phyloP scores from a whole-genome alignment of 2,113 vertebrate genomes.

The Anser cygnoides region DNA sequence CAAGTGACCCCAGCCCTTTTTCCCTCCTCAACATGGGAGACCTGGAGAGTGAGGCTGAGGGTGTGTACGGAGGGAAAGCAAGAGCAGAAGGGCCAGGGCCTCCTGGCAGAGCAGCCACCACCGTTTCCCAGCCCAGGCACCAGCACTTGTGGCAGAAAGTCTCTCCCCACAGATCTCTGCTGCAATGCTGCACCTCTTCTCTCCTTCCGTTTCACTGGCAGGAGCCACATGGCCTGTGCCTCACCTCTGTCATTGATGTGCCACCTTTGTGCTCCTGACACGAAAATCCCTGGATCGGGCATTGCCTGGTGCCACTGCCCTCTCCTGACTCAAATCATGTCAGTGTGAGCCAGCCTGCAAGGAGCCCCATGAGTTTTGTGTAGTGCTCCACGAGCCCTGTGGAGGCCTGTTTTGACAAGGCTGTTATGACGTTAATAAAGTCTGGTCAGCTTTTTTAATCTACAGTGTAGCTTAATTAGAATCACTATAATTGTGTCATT shows the following conservation, averaged over 20 bases:
- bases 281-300: fast-evolving
- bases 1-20: neutral
- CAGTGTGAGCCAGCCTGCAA: neutral
- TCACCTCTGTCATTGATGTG: neutral
- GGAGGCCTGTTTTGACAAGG: neutral
- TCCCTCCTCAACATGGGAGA: neutral
- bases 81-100: neutral
- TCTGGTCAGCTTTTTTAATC: neutral
- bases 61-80: neutral
- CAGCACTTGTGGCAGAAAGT: neutral
- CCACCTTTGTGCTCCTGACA: neutral
- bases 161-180: neutral
- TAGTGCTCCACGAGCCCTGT: neutral
- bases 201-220: neutral
- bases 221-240: fast-evolving
- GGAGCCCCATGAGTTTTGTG: neutral
- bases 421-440: neutral
- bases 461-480: neutral
- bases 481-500: neutral
- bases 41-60: neutral
- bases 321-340: fast-evolving
- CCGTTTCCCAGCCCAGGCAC: fast-evolving
- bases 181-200: neutral
- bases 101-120: neutral
- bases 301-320: fast-evolving